phyloP scores from a whole-genome alignment of 2,113 vertebrate species.

The Syrmaticus mikado region DNA sequence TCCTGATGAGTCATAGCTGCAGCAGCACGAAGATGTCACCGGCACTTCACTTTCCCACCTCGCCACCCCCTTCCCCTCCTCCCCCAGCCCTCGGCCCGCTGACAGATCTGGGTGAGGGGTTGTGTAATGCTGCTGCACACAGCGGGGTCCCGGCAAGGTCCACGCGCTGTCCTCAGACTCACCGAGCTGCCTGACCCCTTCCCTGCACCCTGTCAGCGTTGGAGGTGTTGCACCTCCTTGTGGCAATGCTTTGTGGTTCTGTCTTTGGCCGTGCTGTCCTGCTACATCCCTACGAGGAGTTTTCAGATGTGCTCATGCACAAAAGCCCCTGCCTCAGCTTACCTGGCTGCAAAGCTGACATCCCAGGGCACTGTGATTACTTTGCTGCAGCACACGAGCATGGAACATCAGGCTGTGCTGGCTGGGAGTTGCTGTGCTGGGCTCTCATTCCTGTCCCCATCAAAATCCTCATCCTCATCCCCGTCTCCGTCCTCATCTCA shows the following conservation, averaged over 20 bases:
- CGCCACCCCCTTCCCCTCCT: slow-evolving; percentile 56
- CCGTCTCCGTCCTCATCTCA: no score
- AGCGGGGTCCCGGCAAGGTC: background rate
- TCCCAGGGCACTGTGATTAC: background rate
- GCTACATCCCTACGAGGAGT: background rate
- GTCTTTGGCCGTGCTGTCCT: background rate
- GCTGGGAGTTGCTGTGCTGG: background rate
- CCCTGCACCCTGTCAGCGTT: background rate
- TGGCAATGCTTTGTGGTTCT: background rate
- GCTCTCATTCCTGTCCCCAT: no score
- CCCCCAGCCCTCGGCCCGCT: slow-evolving; percentile 29
- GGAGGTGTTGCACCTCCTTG: background rate
- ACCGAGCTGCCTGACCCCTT: accelerated
- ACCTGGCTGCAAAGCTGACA: background rate
- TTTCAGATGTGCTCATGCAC: accelerated
- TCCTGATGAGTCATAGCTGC: slow-evolving; percentile 60
- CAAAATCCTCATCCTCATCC: no score
- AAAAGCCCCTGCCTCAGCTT: background rate
- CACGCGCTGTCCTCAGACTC: background rate
- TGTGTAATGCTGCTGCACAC: slow-evolving; percentile 18
- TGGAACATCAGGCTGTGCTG: background rate
- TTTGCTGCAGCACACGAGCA: accelerated
- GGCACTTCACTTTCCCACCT: slow-evolving; percentile 45
- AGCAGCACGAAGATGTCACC: slow-evolving; percentile 34
- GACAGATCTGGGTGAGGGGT: slow-evolving; percentile 45